Evolutionary conservation across 1,140 invertebrate genomes (phyloP).

Genomic region (Melanaphis sacchari): DNA sequence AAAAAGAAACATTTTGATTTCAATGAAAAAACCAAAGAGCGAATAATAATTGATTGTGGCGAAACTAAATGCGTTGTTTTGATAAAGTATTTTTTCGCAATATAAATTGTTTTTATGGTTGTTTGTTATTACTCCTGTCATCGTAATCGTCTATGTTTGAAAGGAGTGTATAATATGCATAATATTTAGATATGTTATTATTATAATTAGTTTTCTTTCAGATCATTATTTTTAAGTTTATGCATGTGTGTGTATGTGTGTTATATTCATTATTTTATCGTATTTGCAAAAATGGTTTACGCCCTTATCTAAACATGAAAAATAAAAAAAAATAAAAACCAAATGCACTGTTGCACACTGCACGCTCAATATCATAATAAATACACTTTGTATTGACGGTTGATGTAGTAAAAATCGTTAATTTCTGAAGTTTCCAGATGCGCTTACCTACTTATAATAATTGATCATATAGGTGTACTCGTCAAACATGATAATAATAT

Average conservation of each 20-base stretch:
- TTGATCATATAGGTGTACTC: too few relatives aligned
- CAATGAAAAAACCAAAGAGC: neutral
- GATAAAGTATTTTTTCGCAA: neutral
- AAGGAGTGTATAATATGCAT: slow-evolving; percentile 5
- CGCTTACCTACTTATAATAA: neutral
- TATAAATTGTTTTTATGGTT: slow-evolving; percentile 21
- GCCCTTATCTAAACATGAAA: neutral
- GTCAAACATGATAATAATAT: too few relatives aligned
- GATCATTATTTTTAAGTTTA: neutral
- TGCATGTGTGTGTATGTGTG: neutral
- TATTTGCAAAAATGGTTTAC: slow-evolving; percentile 9
- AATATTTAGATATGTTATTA: slow-evolving; percentile 7
- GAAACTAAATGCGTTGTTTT: neutral
- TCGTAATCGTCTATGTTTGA: neutral
- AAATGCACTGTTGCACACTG: neutral
- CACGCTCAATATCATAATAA: neutral
- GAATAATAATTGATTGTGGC: neutral
- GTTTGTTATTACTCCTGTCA: neutral
- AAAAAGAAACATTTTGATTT: neutral
- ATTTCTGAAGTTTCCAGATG: neutral
- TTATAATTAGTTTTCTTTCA: neutral
- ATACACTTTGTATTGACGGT: neutral
- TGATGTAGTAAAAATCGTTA: neutral
- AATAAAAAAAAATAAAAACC: slow-evolving; percentile 27
- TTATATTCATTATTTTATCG: slow-evolving; percentile 21